Evolutionary conservation across 2,888 invertebrate species (phyloP), one percentile per base, ranked within the genome.

Genomic region (Acrobasis repandana): DNA sequence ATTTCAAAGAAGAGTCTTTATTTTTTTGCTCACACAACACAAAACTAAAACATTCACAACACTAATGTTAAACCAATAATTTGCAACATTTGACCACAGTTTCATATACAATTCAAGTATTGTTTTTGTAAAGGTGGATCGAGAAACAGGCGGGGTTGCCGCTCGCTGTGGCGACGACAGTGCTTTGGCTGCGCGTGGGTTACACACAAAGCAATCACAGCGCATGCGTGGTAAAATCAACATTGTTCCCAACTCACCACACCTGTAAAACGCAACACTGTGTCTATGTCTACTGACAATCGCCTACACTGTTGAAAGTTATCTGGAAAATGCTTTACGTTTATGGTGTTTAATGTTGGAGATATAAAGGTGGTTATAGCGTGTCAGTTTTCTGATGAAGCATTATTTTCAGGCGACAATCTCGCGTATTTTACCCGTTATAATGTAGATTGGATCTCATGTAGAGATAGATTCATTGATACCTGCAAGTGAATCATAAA

Each of bases 171-270:
- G 58, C 59, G 62, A 56, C 63, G 66, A 64, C 63, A 61, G 57
- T 61, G 62, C 65, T 70, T 66, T 70, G 73, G 52, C 50, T 59
- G 58, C 58, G 60, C 52, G 8, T 20, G 60, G 64, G 63, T 61
- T 60, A 63, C 38, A 54, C 20, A 54, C 54, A 54, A 38, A 54
- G 54, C 63, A 54, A 57, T 59, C 59, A 59, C 59, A 36, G 63
- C 71, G 67, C 71, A 71, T 69, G 71, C 69, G 68, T 56, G 20
- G 5, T 48, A 48, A 54, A 50, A 60, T 61, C 51, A 20, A n/a
- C 54, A 38, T n/a, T 2, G 18, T 38, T 52, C 15, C 34, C 52
- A 20, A 54, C 18, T 54, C 18, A 54, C 34, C 54, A 18, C 54
- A 54, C 54, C 54, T 54, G 54, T 38, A 43, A 43, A n/a, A 11